phyloP scores from a whole-genome alignment of 2,113 vertebrate genomes.

The Antigone vipio region DNA sequence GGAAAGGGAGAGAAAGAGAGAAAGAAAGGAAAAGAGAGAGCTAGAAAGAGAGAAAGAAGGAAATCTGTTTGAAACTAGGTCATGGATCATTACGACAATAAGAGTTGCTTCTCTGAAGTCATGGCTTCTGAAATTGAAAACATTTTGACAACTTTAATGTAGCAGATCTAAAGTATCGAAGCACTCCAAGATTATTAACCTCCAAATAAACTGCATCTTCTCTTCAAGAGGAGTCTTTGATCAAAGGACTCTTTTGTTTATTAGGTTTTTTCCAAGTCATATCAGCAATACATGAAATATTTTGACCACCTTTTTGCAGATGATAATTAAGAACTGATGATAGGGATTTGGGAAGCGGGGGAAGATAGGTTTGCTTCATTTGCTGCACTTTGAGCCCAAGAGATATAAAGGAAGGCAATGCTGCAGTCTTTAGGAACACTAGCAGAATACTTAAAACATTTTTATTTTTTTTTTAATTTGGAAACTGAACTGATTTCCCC shows the following conservation, averaged over 20 bases:
- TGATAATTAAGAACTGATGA: neutral
- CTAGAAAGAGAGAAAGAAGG: neutral
- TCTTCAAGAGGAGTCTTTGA: slow-evolving; percentile 37
- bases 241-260: slow-evolving; percentile 35
- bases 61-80: neutral
- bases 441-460: neutral
- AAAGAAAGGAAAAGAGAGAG: too few species aligned
- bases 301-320: slow-evolving; percentile 6
- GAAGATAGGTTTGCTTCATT: neutral
- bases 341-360: neutral
- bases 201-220: slow-evolving; percentile 39
- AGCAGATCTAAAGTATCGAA: slow-evolving; percentile 30
- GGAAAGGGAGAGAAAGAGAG: too few species aligned
- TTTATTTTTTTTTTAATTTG: neutral
- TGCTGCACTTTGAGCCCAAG: neutral
- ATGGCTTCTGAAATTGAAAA: slow-evolving; percentile 20
- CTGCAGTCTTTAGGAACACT: neutral
- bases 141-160: slow-evolving; percentile 42
- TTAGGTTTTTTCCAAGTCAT: neutral
- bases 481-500: neutral
- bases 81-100: slow-evolving; percentile 7
- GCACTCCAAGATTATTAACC: slow-evolving; percentile 40
- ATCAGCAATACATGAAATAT: neutral
- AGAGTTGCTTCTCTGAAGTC: slow-evolving; percentile 37
- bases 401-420: neutral